Evolutionary conservation across 2,113 vertebrate species (phyloP).

Genomic region (Hystrix cristata): DNA sequence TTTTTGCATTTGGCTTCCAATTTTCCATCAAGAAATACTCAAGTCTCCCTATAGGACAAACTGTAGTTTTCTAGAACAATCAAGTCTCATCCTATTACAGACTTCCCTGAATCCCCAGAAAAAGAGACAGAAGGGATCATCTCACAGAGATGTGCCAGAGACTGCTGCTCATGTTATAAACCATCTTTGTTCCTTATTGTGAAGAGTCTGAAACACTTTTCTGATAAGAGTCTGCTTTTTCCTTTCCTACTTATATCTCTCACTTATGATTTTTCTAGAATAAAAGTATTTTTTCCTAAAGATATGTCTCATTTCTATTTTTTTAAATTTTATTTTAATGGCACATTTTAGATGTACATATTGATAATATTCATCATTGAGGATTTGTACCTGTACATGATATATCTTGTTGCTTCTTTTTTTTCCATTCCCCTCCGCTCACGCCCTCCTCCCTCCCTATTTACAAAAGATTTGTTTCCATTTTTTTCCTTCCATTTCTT

Average conservation of each 20-base stretch:
- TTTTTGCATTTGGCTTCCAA: not conserved
- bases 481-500: no score
- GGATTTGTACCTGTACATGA: no score
- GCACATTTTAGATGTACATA: no score
- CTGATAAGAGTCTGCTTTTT: not conserved
- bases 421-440: no score
- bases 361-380: no score
- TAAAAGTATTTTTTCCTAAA: constrained; percentile 1
- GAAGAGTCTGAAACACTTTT: constrained; percentile 35
- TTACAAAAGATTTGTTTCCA: no score
- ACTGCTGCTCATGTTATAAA: not conserved
- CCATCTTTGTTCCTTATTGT: not conserved
- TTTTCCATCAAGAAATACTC: not conserved
- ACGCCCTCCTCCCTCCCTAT: no score
- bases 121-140: not conserved
- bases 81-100: not conserved
- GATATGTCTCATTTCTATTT: not conserved
- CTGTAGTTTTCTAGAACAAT: not conserved
- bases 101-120: accelerated
- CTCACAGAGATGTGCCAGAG: not conserved
- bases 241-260: constrained; percentile 1
- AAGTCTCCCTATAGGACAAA: constrained; percentile 18
- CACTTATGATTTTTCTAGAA: not conserved
- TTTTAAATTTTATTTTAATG: no score
- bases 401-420: no score